Base-by-base conservation (phyloP, 2,113 vertebrate genomes). In the Cichladusa arquata region DNA sequence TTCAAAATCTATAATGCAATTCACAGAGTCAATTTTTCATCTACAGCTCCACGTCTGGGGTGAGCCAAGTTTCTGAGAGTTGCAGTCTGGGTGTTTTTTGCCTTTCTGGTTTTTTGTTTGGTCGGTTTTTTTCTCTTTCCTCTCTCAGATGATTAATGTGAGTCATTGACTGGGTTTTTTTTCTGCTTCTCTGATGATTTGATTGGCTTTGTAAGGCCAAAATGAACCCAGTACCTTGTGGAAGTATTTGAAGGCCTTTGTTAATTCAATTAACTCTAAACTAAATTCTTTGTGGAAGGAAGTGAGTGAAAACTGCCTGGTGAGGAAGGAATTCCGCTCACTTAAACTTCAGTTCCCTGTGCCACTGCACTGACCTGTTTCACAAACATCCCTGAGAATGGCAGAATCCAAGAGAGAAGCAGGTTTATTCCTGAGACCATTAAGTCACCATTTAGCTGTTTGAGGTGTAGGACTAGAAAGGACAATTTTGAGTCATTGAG, bases 1-100 rank as follows among this genome's bases (percentile, higher is more conserved):
- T 79, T 89, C 69, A 90, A 82, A 90, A 96, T 92, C 87, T 93
- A 64, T 88, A 76, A 78, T 93, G 91, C 57, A 90, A 76, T 92
- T 70, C 81, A 88, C 72, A 91, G 80, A 95, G 92, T 93, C 93
- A 95, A 40, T 95, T 95, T 95, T 92, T 97, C 93, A 94, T 95
- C 88, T 85, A n/a, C 19, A 66, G 58, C 62, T 90, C 66, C 34
- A 29, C 1, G 42, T 56, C 51, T 89, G 5, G 53, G 74, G n/a
- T 3, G 48, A 94, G 95, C 92, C 64, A 95, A 86, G 80, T 64
- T 94, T 90, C 76, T 73, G 60, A 81, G 82, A 94, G 60, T 67
- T 92, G 86, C 53, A 88, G 76, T 83, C 82, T 88, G 60, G 33
- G 8, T 4, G 7, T 40, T 79, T 93, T 92, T 77, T 94, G 17